Evolutionary conservation across 2,113 vertebrate genomes (phyloP).

Genomic region (human): GRCh38 chr4:77665001-77665500

Average conservation of each 20-base stretch:
- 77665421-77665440: too few species aligned
- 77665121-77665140: not conserved
- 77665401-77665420: too few species aligned
- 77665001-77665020: not conserved
- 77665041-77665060: not conserved
- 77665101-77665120: not conserved
- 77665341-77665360: too few species aligned
- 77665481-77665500: too few species aligned
- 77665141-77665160: not conserved
- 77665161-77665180: not conserved
- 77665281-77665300: not conserved
- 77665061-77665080: not conserved
- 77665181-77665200: not conserved
- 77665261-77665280: not conserved
- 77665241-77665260: not conserved
- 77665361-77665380: too few species aligned
- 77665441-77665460: too few species aligned
- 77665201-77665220: not conserved
- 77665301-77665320: too few species aligned
- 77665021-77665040: not conserved
- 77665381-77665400: too few species aligned
- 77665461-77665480: too few species aligned
- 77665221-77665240: not conserved
- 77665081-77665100: not conserved
- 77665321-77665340: too few species aligned